phyloP scores from a whole-genome alignment of 2,113 vertebrate genomes.

The Pseudopipra pipra region DNA sequence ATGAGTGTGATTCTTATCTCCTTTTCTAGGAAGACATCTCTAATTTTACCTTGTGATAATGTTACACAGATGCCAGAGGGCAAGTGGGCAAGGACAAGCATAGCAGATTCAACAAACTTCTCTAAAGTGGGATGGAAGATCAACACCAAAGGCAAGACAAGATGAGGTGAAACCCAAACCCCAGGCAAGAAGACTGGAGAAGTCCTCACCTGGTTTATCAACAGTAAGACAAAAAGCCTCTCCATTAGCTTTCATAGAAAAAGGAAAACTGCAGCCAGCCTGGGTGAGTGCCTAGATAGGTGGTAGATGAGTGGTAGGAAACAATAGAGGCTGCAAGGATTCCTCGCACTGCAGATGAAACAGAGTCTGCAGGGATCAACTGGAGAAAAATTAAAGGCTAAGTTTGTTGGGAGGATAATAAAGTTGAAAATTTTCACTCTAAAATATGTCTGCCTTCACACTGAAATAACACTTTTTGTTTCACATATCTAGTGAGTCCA shows the following conservation, averaged over 20 bases:
- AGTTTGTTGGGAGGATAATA: not conserved
- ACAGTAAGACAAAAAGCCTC: not conserved
- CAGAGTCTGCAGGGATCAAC: not conserved
- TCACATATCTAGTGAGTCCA: not conserved
- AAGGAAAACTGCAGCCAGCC: not conserved
- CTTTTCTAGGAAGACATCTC: not conserved
- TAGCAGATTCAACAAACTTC: not conserved
- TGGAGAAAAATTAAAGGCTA: not conserved
- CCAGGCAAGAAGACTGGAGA: not conserved
- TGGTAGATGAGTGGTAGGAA: not conserved
- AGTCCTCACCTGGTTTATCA: not conserved
- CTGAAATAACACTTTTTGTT: not conserved
- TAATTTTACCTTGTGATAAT: not conserved
- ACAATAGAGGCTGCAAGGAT: not conserved
- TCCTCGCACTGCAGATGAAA: not conserved
- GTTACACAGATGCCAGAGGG: not conserved
- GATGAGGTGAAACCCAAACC: not conserved
- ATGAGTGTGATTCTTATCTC: not conserved
- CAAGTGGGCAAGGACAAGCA: not conserved
- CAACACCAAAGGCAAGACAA: not conserved
- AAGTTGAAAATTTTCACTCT: not conserved
- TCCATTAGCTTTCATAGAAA: not conserved
- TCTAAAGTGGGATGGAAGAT: not conserved
- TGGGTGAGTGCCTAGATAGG: accelerated
- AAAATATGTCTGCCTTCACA: not conserved